Percentiles rank a stretch among this genome's conserved stretches.
Evolutionary conservation across 1,140 invertebrate species (phyloP).

Genomic region (Galleria mellonella): DNA sequence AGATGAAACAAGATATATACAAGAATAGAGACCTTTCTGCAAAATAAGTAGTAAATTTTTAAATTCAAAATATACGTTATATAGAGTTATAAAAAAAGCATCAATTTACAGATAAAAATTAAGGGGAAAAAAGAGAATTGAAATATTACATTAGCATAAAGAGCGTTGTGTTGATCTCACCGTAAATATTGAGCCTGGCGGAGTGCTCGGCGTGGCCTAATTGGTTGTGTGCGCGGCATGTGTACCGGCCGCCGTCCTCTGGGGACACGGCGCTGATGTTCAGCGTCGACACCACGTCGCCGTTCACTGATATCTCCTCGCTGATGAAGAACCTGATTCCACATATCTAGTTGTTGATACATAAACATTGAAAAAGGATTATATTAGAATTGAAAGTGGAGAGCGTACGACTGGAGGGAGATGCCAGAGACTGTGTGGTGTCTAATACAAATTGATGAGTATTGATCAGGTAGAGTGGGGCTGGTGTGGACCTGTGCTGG

Average conservation of each 20-base stretch:
- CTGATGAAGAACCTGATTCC: constrained; percentile 38
- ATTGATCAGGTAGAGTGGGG: no score
- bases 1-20: no score
- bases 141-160: neutral
- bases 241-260: constrained; percentile 87
- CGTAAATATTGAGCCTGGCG: constrained; percentile 88
- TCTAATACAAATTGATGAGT: neutral
- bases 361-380: no score
- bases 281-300: constrained; percentile 49
- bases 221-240: constrained; percentile 84
- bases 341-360: no score
- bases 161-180: constrained; percentile 65
- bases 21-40: no score
- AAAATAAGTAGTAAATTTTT: neutral
- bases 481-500: constrained; percentile 36
- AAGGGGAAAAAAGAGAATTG: no score
- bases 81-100: no score
- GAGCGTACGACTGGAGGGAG: no score
- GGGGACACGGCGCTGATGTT: constrained; percentile 79
- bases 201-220: constrained; percentile 82
- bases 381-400: no score
- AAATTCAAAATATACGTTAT: no score
- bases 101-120: neutral
- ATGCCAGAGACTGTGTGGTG: no score
- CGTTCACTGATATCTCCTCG: constrained; percentile 32